Conservation (phyloP, 2,888 invertebrate genomes). For the Caenorhabditis sulstoni region DNA sequence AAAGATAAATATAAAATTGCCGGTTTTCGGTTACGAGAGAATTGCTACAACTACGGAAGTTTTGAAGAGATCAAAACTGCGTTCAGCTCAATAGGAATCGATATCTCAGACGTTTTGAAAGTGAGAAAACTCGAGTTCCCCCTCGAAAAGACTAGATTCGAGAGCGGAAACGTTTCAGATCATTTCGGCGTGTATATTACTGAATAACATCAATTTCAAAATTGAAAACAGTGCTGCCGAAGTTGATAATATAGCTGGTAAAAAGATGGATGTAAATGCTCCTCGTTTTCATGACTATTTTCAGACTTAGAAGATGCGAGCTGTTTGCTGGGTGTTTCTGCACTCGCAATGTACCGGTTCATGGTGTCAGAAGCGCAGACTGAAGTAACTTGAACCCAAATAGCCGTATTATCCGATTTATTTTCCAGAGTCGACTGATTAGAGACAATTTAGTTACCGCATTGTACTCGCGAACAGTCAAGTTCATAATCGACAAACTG, state of each 20-base stretch:
- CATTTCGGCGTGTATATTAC: slow-evolving; percentile 61
- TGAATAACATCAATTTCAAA: slow-evolving; percentile 65
- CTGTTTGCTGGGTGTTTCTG: slow-evolving; percentile 59
- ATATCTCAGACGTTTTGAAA: slow-evolving; percentile 54
- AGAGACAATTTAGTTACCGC: slow-evolving; percentile 62
- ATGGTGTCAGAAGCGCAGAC: slow-evolving; percentile 49
- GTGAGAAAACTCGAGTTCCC: background rate
- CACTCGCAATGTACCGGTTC: slow-evolving; percentile 61
- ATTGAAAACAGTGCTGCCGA: slow-evolving; percentile 47
- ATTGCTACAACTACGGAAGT: slow-evolving; percentile 58
- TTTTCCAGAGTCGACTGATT: slow-evolving; percentile 52
- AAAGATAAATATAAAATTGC: slow-evolving; percentile 60
- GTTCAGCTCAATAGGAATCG: slow-evolving; percentile 51
- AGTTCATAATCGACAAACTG: slow-evolving; percentile 54
- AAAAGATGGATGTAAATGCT: background rate
- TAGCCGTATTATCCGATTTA: background rate
- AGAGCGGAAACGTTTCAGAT: too few species aligned
- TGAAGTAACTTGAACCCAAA: slow-evolving; percentile 21
- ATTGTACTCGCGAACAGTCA: slow-evolving; percentile 56
- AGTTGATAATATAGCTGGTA: slow-evolving; percentile 63
- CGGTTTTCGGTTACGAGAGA: slow-evolving; percentile 66
- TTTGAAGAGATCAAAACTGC: slow-evolving; percentile 58
- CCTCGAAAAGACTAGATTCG: background rate
- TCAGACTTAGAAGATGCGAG: slow-evolving; percentile 66
- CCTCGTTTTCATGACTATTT: too few species aligned